Base-by-base conservation (phyloP, 92 coral and sea anemone species). In the Desmophyllum pertusum region DNA sequence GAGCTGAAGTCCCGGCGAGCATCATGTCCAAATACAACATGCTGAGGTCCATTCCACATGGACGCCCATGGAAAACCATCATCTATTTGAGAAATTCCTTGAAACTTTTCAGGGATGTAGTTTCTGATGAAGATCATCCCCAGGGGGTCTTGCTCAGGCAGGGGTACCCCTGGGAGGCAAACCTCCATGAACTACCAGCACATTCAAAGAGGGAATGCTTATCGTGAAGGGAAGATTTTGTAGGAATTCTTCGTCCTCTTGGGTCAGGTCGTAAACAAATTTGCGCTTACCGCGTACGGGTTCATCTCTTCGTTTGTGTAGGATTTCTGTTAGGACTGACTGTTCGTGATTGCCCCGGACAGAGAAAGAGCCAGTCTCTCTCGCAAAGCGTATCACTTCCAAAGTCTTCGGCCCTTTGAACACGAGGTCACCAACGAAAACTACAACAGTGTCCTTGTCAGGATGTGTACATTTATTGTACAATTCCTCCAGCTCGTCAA, bases 301-400 rank as follows among this genome's bases (percentile, higher is more conserved):
- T 65, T 90, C 74, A 30, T 90, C 81, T 33, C 57, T 79, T 31
- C 90, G 76, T 10, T 81, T 75, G 68, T 81, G 80, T 31, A 69
- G 69, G 78, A 90, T 85, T 59, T 87, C 84, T 67, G 81, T 77
- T 48, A 93, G 55, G 40, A 86, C 66, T 33, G 89, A 85, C 70
- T 93, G 93, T 73, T 93, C 96, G 59, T 93, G 96, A 40, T 93
- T 93, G 27, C 96, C 96, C 35, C 94, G 74, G 7, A 93, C 96
- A 2, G 90, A 88, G 14, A 61, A 79, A 43, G 96, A 91, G 13
- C 93, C 96, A 35, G 89, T 76, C 77, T 70, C 72, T 41, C 94
- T 90, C 21, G 81, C 92, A 81, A 88, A 89, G 11, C 69, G 87
- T 27, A 90, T 77, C 11, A 92, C 91, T 78, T 85, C 93, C 21